A percentile compares a stretch with the other conserved stretches of the same genome.
phyloP scores from a whole-genome alignment of 2,888 invertebrate genomes.

The Pseudoips prasinana region DNA sequence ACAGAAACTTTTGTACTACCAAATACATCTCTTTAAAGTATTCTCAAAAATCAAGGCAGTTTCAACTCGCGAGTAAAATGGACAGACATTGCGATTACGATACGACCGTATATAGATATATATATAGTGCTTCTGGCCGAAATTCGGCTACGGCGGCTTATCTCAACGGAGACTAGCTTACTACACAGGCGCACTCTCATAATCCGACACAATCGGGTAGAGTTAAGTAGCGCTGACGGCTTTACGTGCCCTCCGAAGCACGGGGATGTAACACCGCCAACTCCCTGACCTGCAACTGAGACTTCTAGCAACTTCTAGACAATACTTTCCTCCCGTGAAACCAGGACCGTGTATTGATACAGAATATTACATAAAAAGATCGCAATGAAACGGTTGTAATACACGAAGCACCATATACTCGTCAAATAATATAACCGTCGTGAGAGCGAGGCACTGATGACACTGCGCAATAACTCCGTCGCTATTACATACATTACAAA shows the following conservation, averaged over 20 bases:
- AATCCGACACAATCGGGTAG: no score
- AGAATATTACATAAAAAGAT: slow-evolving; percentile 37
- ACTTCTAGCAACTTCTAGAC: no score
- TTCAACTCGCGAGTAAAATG: slow-evolving; percentile 39
- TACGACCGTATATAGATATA: not conserved
- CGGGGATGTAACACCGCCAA: no score
- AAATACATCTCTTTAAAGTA: slow-evolving; percentile 43
- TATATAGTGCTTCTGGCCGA: no score
- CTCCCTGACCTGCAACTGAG: no score
- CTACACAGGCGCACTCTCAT: no score
- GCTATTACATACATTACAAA: not conserved
- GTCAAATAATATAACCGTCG: slow-evolving; percentile 38
- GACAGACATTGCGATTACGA: slow-evolving; percentile 30
- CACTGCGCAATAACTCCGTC: slow-evolving; percentile 24
- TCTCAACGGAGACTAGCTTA: no score
- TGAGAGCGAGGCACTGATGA: slow-evolving; percentile 29
- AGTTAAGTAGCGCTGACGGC: no score
- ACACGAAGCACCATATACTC: slow-evolving; percentile 64
- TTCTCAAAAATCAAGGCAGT: slow-evolving; percentile 54
- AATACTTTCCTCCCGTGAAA: no score
- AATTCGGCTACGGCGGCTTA: no score
- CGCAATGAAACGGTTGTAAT: slow-evolving; percentile 50
- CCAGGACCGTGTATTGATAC: slow-evolving; percentile 38
- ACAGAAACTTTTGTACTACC: slow-evolving; percentile 69
- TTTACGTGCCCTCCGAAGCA: no score